phyloP scores from a whole-genome alignment of 2,888 invertebrate genomes.

The Agrypnus murinus region DNA sequence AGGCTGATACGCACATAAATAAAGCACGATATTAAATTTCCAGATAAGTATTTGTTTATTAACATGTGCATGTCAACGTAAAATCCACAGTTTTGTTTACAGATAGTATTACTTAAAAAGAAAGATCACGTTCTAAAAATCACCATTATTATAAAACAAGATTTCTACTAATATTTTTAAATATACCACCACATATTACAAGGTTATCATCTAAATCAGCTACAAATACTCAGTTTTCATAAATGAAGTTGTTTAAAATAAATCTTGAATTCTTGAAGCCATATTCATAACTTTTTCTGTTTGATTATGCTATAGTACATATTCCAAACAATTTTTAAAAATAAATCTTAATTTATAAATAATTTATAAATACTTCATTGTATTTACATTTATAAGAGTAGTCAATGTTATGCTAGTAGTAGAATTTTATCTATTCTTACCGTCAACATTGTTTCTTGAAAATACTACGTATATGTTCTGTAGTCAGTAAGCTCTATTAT shows the following conservation, averaged over 20 bases:
- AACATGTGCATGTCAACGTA: slow-evolving; percentile 45
- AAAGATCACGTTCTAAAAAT: slow-evolving; percentile 45
- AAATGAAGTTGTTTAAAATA: slow-evolving; percentile 22
- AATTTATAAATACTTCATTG: slow-evolving; percentile 47
- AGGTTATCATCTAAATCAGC: slow-evolving; percentile 6
- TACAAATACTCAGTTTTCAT: slow-evolving; percentile 8
- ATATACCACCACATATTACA: slow-evolving; percentile 26
- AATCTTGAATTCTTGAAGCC: background rate
- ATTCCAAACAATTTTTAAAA: background rate
- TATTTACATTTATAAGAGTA: slow-evolving; percentile 48
- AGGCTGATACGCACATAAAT: too few species aligned
- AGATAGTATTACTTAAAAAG: slow-evolving; percentile 41
- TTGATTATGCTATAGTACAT: background rate
- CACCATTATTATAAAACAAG: slow-evolving; percentile 40
- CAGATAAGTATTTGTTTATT: slow-evolving; percentile 45
- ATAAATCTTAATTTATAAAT: slow-evolving; percentile 4
- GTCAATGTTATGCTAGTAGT: slow-evolving; percentile 32
- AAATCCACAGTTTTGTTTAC: slow-evolving; percentile 41
- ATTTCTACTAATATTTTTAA: slow-evolving; percentile 24
- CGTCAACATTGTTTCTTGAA: background rate
- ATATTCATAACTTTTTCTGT: slow-evolving; percentile 16
- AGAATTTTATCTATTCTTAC: slow-evolving; percentile 21
- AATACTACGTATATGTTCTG: background rate
- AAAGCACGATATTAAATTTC: background rate
- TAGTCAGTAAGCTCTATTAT: background rate